phyloP scores from a whole-genome alignment of 2,797 vertebrate species.

The Pachyuromys duprasi region DNA sequence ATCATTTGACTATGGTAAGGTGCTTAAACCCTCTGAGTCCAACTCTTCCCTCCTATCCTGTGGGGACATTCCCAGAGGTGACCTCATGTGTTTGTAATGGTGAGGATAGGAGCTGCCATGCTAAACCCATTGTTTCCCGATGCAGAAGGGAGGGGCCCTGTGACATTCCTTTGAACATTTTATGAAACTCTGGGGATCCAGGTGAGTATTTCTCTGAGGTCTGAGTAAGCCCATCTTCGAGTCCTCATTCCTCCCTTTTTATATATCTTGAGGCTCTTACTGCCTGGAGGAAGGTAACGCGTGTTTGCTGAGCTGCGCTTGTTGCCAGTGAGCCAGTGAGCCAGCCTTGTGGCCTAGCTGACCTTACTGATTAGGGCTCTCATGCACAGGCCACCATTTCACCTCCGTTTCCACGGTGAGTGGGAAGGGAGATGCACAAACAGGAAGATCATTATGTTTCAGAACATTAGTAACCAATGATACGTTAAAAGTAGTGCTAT shows the following conservation, averaged over 20 bases:
- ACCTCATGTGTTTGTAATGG: background rate
- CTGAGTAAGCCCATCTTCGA: background rate
- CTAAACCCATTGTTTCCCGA: background rate
- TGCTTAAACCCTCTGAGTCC: background rate
- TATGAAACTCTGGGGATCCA: background rate
- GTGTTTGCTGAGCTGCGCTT: background rate
- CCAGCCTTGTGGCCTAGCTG: background rate
- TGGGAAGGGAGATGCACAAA: background rate
- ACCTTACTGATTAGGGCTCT: background rate
- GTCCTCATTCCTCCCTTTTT: background rate
- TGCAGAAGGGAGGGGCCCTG: background rate
- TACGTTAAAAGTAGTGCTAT: background rate
- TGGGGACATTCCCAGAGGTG: background rate
- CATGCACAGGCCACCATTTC: background rate
- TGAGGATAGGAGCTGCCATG: background rate
- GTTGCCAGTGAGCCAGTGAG: background rate
- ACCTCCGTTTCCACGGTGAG: background rate
- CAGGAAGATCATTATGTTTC: background rate
- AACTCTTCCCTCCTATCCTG: background rate
- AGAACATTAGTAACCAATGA: background rate
- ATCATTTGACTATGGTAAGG: background rate
- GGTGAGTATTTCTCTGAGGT: background rate
- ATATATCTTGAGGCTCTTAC: background rate
- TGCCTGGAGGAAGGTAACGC: conserved; percentile 4
- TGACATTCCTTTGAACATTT: background rate